Evolutionary conservation across 2,888 invertebrate species (phyloP).

Genomic region (Himalopsyche anomala): DNA sequence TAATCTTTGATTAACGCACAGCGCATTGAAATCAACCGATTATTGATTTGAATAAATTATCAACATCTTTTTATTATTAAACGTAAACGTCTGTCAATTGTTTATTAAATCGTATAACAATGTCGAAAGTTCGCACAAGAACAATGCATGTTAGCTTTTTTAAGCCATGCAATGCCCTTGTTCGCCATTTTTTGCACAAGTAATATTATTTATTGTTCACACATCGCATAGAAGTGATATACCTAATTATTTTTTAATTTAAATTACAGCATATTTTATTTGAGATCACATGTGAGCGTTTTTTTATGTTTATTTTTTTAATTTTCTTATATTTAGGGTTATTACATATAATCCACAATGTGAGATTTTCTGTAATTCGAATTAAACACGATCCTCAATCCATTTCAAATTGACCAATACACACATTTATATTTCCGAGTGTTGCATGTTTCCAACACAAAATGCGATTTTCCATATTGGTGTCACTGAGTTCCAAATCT

Average conservation of each 20-base stretch:
- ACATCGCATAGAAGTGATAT: background rate
- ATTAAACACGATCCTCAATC: too few species aligned
- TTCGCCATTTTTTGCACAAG: background rate
- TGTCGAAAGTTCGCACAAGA: background rate
- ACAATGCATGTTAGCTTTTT: slow-evolving; percentile 32
- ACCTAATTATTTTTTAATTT: background rate
- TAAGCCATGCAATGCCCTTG: slow-evolving; percentile 24
- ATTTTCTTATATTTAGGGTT: too few species aligned
- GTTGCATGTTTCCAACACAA: too few species aligned
- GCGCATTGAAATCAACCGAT: background rate
- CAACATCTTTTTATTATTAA: background rate
- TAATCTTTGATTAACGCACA: background rate
- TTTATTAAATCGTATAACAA: background rate
- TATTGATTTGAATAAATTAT: slow-evolving; percentile 11
- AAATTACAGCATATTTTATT: background rate
- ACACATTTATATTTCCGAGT: too few species aligned
- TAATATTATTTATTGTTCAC: background rate
- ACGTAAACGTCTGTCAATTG: slow-evolving; percentile 17
- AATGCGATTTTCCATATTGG: too few species aligned
- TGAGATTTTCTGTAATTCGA: too few species aligned
- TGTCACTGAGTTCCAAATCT: too few species aligned
- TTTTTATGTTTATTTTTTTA: background rate
- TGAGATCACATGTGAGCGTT: background rate
- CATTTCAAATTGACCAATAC: too few species aligned
- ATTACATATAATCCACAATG: too few species aligned